Base-by-base conservation (phyloP, 2,888 invertebrate species). In the Acanthacorydalis orientalis region DNA sequence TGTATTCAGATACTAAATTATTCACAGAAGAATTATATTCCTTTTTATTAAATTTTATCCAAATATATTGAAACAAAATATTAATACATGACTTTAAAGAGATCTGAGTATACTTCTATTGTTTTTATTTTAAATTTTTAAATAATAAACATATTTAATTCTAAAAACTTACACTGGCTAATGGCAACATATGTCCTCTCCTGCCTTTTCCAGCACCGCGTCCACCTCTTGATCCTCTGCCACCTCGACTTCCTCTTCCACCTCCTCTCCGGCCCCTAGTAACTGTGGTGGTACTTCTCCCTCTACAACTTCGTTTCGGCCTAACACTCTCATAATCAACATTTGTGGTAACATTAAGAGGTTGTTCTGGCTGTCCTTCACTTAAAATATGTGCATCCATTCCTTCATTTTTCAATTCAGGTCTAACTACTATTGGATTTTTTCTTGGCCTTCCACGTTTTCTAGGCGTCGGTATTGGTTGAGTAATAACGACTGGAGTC, bases 381-480 rank as follows among this genome's bases (percentile, higher is more conserved):
- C 8, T n/a, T 31, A 31, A 10, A n/a, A 15, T 16, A 9, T 47
- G 40, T 9, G 48, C 11, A 31, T 31, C 33, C 15, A 50, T 37
- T 9, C 37, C 33, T 9, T 9, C 53, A 45, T 56, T 60, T 51
- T 51, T 64, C 57, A 55, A 65, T 56, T 55, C 70, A 59, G 61
- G 60, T 8, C 62, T 59, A 44, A 56, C 63, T 53, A 57, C 67
- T 42, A 70, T 60, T 33, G 70, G 64, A 10, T 59, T 57, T 55
- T 72, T 69, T 47, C 69, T 61, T 1, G 73, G 72, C 31, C 73
- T 57, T 4, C 73, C 73, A n/a, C 73, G 63, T 51, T 67, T 64
- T 46, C 65, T 62, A 43, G 65, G 65, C 11, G 59, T 53, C 31
- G 61, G 58, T 38, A 23, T 23, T 23, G 23, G 23, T 23, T 23